A percentile compares a stretch with the other conserved stretches of the same genome.
These are phyloP conservation scores for Aplodontia rufa DNA, from an alignment of 2,113 vertebrate species.

Conservation along the genomic window DNA sequence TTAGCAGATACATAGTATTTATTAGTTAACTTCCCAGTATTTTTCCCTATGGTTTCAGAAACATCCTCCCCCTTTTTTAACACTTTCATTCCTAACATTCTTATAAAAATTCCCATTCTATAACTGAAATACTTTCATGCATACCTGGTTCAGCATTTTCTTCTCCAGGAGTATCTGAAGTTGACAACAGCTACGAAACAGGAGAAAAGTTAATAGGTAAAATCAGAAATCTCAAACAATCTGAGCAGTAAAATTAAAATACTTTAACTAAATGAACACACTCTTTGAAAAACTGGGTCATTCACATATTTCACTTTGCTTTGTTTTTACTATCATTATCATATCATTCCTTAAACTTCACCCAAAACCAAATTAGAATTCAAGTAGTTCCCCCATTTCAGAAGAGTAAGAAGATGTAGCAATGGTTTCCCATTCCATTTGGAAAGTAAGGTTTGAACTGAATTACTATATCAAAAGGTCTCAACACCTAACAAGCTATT, in stretches of 20 bases:
- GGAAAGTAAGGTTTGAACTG: slow-evolving; percentile 14
- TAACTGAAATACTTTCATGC: slow-evolving; percentile 70
- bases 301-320: neutral
- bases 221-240: slow-evolving; percentile 27
- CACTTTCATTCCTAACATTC: slow-evolving; percentile 1
- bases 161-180: slow-evolving; percentile 89
- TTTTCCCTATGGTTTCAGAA: neutral
- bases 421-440: slow-evolving; percentile 5
- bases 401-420: neutral
- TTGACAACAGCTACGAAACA: slow-evolving; percentile 90
- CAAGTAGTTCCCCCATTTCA: slow-evolving; percentile 15
- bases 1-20: neutral
- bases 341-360: slow-evolving; percentile 20
- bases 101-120: neutral
- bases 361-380: slow-evolving; percentile 46
- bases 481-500: neutral
- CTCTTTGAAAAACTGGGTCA: neutral
- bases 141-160: slow-evolving; percentile 94
- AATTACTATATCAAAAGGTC: neutral
- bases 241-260: neutral
- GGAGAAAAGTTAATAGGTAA: slow-evolving; percentile 37
- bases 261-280: neutral
- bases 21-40: neutral
- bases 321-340: neutral
- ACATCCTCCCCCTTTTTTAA: no score